phyloP scores from a whole-genome alignment of 1,140 invertebrate genomes.

The Cyrtorhinus lividipennis region DNA sequence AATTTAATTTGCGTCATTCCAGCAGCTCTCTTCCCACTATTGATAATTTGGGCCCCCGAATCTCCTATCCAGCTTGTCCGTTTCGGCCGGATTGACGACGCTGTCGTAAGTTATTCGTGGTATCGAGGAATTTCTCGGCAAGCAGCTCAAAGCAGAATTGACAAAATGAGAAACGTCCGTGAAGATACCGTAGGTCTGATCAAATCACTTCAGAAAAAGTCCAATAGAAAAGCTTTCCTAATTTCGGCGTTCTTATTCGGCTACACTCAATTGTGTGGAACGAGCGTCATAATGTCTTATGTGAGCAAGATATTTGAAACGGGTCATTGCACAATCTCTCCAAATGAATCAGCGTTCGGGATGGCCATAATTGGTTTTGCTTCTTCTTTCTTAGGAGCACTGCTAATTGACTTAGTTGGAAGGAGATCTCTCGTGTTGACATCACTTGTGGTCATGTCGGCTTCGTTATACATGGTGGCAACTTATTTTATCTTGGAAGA shows the following conservation, averaged over 20 bases:
- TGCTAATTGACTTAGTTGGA: not conserved
- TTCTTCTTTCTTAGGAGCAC: not conserved
- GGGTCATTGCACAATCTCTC: not conserved
- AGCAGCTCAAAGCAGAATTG: too few relatives aligned
- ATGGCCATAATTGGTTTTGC: not conserved
- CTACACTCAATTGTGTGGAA: not conserved
- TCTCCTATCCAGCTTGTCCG: not conserved
- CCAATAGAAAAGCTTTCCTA: not conserved
- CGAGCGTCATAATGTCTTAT: not conserved
- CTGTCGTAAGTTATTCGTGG: not conserved
- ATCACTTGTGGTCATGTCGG: not conserved
- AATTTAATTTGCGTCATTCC: not conserved
- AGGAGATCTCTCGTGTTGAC: not conserved
- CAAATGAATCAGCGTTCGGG: not conserved
- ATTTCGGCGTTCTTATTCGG: not conserved
- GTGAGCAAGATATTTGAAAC: not conserved
- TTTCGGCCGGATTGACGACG: not conserved
- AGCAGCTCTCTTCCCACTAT: not conserved
- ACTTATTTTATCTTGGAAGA: not conserved
- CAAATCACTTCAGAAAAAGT: not conserved
- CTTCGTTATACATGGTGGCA: not conserved
- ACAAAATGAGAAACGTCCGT: too few relatives aligned
- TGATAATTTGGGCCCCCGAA: not conserved
- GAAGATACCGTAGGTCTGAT: too few relatives aligned
- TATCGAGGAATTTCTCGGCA: not conserved